These are phyloP conservation scores for Notocelia uddmanniana DNA, from an alignment of 2,888 invertebrate genomes.

Conservation along the genomic window DNA sequence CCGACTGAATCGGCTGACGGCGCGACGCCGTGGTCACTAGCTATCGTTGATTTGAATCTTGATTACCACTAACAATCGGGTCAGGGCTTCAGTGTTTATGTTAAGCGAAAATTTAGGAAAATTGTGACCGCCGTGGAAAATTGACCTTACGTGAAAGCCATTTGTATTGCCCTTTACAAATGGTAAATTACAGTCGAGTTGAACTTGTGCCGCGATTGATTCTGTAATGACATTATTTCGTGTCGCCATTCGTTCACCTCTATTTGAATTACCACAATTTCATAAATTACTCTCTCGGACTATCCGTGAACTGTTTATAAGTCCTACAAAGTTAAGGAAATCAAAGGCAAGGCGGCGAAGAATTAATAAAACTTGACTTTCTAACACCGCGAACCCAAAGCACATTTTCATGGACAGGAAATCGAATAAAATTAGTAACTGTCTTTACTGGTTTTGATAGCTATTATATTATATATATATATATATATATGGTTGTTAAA, in stretches of 20 bases:
- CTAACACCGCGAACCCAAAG: background rate
- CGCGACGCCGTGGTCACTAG: conserved; percentile 75
- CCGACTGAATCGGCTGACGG: conserved; percentile 79
- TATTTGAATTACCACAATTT: background rate
- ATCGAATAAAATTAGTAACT: background rate
- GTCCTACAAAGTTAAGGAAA: background rate
- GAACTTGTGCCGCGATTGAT: conserved; percentile 4
- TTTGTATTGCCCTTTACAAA: conserved; percentile 20
- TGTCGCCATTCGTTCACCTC: background rate
- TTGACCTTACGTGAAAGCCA: conserved; percentile 23
- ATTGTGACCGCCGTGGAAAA: conserved; percentile 34
- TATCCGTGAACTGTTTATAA: background rate
- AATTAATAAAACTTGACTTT: background rate
- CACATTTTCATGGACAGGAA: background rate
- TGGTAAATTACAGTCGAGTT: conserved; percentile 13
- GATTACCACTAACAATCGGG: conserved; percentile 76
- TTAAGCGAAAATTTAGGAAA: conserved; percentile 40
- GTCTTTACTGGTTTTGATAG: background rate
- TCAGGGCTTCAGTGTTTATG: conserved; percentile 71
- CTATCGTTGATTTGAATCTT: conserved; percentile 82
- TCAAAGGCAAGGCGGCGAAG: background rate
- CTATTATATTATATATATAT: no score
- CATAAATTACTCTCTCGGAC: background rate
- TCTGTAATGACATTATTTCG: conserved; percentile 19
- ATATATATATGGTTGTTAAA: background rate